Base-by-base conservation (phyloP, 1,140 invertebrate species). In the Goniozus legneri region DNA sequence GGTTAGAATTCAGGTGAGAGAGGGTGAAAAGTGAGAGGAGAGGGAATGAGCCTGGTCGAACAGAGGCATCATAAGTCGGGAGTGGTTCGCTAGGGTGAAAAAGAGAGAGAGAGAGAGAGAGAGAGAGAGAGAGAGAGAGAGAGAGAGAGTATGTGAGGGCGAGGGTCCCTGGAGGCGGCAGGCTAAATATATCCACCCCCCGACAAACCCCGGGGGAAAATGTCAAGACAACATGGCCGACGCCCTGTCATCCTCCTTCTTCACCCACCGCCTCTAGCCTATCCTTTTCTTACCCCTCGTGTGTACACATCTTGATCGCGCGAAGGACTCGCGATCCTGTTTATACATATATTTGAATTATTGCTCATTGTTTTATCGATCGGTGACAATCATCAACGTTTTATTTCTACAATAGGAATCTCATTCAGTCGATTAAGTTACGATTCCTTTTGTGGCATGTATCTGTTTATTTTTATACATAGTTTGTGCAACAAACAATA, bases 141-240 rank as follows among this genome's bases (percentile, higher is more conserved):
- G 62, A 56, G 62, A 65, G 59, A 55, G 53, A 60, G 56, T 54
- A 52, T n/a, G 56, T 65, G 65, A 60, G 64, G 61, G 61, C 58
- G 54, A 65, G 62, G 58, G 56, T 75, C 73, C 72, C 72, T 64
- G 58, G 71, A 75, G 73, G 73, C 71, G 64, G 67, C 60, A 69
- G 69, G 72, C 72, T 76, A 76, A 75, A 76, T 76, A 75, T 76
- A 76, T 72, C 73, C 71, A 75, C 67, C 71, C n/a, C 69, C 65
- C 66, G 64, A 68, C 64, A 71, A 71, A 62, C 69, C 69, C 58
- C 65, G 62, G 65, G 71, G 69, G 72, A 71, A 64, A 76, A 75
- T 75, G 72, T 76, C 73, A 74, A 76, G 72, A 76, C 73, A 75
- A 75, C 73, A 76, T 76, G 73, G 73, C 73, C 71, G 73, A 76